These are phyloP conservation scores for Minunthozetes semirufus DNA, from an alignment of 2,888 invertebrate genomes.

Conservation along the genomic window DNA sequence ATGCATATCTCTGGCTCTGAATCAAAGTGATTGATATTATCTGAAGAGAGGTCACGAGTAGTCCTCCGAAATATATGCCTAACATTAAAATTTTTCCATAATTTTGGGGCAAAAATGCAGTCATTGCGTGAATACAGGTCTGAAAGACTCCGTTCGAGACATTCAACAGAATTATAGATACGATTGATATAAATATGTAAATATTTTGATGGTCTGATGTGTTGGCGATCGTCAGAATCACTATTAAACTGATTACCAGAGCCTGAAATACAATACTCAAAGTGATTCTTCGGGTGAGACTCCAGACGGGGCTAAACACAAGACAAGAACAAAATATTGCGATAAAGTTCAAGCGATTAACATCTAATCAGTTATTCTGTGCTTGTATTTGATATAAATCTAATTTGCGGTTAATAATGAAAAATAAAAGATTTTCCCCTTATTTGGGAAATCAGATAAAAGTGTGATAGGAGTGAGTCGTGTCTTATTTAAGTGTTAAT, in stretches of 20 bases:
- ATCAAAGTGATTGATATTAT: conserved; percentile 63
- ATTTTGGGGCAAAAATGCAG: conserved; percentile 78
- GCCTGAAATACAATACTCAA: conserved; percentile 52
- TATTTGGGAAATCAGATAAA: too few relatives aligned
- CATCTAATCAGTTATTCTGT: too few relatives aligned
- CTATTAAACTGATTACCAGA: conserved; percentile 71
- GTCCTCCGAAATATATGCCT: conserved; percentile 84
- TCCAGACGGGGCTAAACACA: conserved; percentile 47
- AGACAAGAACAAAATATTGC: background rate
- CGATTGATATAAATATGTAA: conserved; percentile 83
- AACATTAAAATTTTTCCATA: conserved; percentile 92
- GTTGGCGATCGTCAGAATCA: conserved; percentile 81
- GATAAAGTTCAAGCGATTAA: background rate
- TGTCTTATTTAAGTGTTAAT: too few relatives aligned
- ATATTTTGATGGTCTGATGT: conserved; percentile 58
- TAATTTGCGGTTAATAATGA: too few relatives aligned
- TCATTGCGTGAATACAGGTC: conserved; percentile 92
- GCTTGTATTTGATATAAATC: too few relatives aligned
- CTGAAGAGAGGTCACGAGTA: conserved; percentile 69
- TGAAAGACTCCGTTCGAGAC: conserved; percentile 91
- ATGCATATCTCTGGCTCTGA: conserved; percentile 69
- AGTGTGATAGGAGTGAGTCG: too few relatives aligned
- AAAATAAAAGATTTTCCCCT: too few relatives aligned
- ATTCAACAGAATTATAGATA: conserved; percentile 71
- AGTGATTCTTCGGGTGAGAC: conserved; percentile 49